These are phyloP conservation scores for Girardinus metallicus DNA, from an alignment of 2,797 vertebrate species.

Conservation along the genomic window DNA sequence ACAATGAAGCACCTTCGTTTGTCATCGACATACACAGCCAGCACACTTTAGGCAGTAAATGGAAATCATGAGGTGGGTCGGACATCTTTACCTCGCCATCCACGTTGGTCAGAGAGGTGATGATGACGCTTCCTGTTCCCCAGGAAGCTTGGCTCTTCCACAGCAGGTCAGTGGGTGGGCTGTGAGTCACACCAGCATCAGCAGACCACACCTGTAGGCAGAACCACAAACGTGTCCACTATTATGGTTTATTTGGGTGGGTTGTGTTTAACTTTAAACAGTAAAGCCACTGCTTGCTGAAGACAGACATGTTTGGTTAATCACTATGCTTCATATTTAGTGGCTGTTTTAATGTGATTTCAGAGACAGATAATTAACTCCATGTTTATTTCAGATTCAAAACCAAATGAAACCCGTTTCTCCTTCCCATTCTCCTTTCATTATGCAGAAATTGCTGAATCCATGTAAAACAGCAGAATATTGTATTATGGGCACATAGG, in stretches of 20 bases:
- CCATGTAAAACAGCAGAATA: neutral
- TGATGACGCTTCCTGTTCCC: constrained; percentile 86
- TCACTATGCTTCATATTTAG: neutral
- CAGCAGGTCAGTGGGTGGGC: constrained; percentile 90
- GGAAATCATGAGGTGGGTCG: neutral
- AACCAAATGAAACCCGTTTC: neutral
- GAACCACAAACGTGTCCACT: neutral
- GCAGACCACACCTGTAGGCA: constrained; percentile 90
- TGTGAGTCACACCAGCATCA: constrained; percentile 88
- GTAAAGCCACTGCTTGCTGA: too few species aligned
- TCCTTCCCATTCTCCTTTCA: neutral
- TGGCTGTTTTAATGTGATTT: neutral
- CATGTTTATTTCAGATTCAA: neutral
- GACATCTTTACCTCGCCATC: constrained; percentile 87
- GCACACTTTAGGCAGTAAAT: neutral
- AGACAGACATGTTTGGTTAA: neutral
- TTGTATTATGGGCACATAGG: neutral
- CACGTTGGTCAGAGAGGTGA: constrained; percentile 84
- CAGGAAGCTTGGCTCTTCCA: constrained; percentile 96
- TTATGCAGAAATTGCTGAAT: neutral
- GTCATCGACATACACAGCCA: neutral
- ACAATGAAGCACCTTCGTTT: too few species aligned
- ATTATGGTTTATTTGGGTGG: too few species aligned
- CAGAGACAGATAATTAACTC: neutral
- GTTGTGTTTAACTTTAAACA: too few species aligned